phyloP scores from a whole-genome alignment of 2,797 vertebrate species.

The Tokudaia tokunoshimensis region DNA sequence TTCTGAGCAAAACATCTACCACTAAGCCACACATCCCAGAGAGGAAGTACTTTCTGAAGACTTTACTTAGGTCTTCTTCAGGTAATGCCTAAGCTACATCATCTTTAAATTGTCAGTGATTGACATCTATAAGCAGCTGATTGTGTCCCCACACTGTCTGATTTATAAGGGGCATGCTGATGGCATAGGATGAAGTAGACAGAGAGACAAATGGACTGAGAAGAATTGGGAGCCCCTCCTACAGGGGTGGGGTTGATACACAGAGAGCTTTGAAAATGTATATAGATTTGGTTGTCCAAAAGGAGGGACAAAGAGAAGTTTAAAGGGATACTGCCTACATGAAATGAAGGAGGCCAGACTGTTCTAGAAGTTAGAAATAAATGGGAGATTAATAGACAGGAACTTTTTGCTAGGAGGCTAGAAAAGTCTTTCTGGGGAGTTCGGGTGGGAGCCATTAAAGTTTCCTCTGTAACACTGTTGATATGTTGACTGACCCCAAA shows the following conservation, averaged over 20 bases:
- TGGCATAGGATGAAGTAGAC: neutral
- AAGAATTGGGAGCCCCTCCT: neutral
- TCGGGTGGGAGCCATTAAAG: neutral
- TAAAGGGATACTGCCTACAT: neutral
- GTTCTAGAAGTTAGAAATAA: neutral
- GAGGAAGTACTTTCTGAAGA: slow-evolving; percentile 80
- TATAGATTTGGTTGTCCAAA: neutral
- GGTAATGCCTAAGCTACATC: neutral
- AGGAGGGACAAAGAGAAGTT: neutral
- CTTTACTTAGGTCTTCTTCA: neutral
- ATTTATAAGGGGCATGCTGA: neutral
- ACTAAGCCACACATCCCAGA: neutral
- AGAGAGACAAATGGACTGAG: neutral
- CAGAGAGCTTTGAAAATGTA: neutral
- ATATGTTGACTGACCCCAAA: neutral
- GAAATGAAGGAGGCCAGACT: neutral
- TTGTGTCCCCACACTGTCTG: neutral
- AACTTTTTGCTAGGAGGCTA: neutral
- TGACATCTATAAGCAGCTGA: neutral
- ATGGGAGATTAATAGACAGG: neutral
- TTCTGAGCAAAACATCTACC: neutral
- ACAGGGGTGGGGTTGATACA: neutral
- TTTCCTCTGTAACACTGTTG: neutral
- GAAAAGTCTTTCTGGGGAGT: neutral
- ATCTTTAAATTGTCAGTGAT: neutral